Conservation (phyloP, 2,113 vertebrate genomes). For the Eidolon helvum region DNA sequence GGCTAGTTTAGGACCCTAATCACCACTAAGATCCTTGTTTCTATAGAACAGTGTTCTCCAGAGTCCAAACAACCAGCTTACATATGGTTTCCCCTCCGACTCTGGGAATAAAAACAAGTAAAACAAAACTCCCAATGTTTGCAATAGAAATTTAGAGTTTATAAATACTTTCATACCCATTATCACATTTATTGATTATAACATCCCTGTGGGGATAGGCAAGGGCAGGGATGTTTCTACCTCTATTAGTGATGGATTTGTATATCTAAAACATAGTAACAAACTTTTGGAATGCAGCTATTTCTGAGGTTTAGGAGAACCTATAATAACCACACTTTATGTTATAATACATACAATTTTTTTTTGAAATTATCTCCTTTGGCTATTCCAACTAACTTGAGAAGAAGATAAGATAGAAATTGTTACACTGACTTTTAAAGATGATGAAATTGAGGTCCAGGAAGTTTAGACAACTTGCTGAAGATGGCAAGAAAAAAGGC, state of each 20-base stretch:
- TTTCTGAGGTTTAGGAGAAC: not conserved
- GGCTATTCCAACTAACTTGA: not conserved
- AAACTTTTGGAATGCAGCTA: not conserved
- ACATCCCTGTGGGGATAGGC: not conserved
- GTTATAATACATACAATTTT: not conserved
- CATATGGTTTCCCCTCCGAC: not conserved
- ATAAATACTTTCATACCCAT: not conserved
- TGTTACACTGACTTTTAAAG: not conserved
- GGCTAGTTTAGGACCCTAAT: not conserved
- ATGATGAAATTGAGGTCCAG: not conserved
- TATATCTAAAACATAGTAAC: not conserved
- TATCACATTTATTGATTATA: not conserved
- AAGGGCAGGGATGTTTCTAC: not conserved
- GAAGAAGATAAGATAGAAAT: not conserved
- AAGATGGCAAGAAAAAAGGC: not conserved
- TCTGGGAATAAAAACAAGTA: not conserved
- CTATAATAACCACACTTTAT: not conserved
- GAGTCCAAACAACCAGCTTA: not conserved
- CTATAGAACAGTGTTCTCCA: not conserved
- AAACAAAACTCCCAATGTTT: not conserved
- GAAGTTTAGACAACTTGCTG: not conserved
- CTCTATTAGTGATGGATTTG: not conserved
- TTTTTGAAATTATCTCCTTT: not conserved
- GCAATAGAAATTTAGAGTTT: not conserved
- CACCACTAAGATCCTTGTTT: not conserved